A percentile compares a stretch with the other conserved stretches of the same genome.
Evolutionary conservation across 1,140 invertebrate genomes (phyloP).

Genomic region (Euwallacea similis): DNA sequence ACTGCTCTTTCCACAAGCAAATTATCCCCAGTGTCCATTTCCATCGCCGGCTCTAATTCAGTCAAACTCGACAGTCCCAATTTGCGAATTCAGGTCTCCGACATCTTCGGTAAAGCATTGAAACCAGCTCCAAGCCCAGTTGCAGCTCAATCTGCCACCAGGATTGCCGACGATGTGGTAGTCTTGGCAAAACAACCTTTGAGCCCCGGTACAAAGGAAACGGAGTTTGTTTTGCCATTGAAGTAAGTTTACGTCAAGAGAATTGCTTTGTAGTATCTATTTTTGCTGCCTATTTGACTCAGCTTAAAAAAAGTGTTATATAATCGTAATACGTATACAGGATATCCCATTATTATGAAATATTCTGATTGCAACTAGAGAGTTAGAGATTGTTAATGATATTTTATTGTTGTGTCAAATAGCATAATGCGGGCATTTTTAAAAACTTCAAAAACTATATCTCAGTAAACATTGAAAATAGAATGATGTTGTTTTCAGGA

Average conservation of each 20-base stretch:
- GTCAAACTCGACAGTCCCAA: constrained; percentile 71
- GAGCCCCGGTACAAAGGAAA: constrained; percentile 58
- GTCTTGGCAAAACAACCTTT: constrained; percentile 68
- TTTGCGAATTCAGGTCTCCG: constrained; percentile 76
- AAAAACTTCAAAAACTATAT: too few species aligned
- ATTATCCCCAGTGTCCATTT: constrained; percentile 63
- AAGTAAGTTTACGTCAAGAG: constrained; percentile 51
- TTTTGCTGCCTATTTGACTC: neutral
- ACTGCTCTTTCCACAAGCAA: constrained; percentile 52
- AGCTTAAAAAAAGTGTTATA: neutral
- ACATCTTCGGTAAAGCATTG: constrained; percentile 80
- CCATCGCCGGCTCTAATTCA: constrained; percentile 71
- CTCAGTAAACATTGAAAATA: too few species aligned
- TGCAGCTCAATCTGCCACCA: constrained; percentile 73
- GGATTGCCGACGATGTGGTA: constrained; percentile 73
- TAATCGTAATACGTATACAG: too few species aligned
- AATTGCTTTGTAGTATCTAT: too few species aligned
- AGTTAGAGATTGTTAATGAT: too few species aligned
- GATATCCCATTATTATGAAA: too few species aligned
- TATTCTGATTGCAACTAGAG: too few species aligned
- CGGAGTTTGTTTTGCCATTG: constrained; percentile 79
- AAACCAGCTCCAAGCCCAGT: constrained; percentile 65
- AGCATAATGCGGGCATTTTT: too few species aligned
- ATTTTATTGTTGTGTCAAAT: too few species aligned
- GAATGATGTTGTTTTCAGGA: too few species aligned